phyloP scores from a whole-genome alignment of 2,888 invertebrate species.

The Petrophora chlorosata region DNA sequence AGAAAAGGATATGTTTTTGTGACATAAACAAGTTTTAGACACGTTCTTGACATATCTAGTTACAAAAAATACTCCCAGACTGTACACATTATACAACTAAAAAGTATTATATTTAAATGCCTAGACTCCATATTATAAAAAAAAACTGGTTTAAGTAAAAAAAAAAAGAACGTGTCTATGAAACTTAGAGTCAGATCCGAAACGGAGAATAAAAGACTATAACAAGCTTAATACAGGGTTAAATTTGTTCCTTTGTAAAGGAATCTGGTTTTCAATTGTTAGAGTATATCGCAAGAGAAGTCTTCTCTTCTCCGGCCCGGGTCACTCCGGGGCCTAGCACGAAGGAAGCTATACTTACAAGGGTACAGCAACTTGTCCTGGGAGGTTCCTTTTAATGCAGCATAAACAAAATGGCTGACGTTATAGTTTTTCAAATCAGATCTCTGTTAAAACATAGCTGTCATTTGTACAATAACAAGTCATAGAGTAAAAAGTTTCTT shows the following conservation, averaged over 20 bases:
- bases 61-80: too few relatives aligned
- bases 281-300: constrained; percentile 24
- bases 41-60: too few relatives aligned
- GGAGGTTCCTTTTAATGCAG: constrained; percentile 83
- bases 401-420: constrained; percentile 51
- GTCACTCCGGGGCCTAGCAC: constrained; percentile 15
- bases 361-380: constrained; percentile 86
- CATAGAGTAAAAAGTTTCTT: constrained; percentile 38
- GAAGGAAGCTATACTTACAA: constrained; percentile 80
- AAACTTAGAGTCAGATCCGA: constrained; percentile 23
- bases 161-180: constrained; percentile 4
- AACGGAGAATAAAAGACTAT: neutral
- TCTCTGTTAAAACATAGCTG: constrained; percentile 37
- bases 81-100: too few relatives aligned
- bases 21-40: constrained; percentile 12
- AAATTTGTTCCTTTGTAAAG: neutral
- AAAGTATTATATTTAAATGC: neutral
- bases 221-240: neutral
- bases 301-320: constrained; percentile 17
- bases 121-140: too few relatives aligned
- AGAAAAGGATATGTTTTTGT: constrained; percentile 23
- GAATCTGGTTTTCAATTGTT: neutral
- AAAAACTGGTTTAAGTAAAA: neutral
- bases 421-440: constrained; percentile 36
- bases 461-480: constrained; percentile 40